Evolutionary conservation across 2,797 vertebrate genomes (phyloP).

Genomic region (Pantherophis vulpinus): DNA sequence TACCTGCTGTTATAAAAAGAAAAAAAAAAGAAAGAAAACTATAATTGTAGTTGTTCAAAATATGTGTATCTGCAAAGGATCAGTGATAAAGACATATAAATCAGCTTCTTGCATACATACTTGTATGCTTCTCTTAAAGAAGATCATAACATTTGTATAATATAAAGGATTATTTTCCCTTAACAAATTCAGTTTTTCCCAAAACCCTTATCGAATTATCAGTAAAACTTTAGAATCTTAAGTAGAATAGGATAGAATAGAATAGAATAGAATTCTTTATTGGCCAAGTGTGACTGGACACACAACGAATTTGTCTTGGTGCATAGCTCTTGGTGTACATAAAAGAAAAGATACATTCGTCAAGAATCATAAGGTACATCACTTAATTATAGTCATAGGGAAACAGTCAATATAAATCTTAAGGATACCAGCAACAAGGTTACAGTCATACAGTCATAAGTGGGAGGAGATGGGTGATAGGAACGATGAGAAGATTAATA

Average conservation of each 20-base stretch:
- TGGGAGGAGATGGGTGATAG: too few species aligned
- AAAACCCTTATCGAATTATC: not conserved
- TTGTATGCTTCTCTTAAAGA: constrained; percentile 33
- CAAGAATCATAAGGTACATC: too few species aligned
- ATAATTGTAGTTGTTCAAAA: not conserved
- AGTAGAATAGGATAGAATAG: not conserved
- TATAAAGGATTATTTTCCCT: not conserved
- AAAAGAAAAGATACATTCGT: too few species aligned
- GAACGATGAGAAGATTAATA: too few species aligned
- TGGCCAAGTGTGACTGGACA: too few species aligned
- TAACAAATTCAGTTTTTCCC: not conserved
- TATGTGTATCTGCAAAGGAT: not conserved
- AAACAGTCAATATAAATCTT: too few species aligned
- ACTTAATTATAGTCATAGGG: too few species aligned
- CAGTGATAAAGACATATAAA: not conserved
- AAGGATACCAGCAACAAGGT: too few species aligned
- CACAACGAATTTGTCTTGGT: too few species aligned
- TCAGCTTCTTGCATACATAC: not conserved
- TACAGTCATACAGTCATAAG: too few species aligned
- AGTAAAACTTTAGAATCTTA: constrained; percentile 31
- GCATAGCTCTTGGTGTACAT: too few species aligned
- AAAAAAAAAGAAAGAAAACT: not conserved
- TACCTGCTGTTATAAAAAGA: not conserved
- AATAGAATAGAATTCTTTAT: too few species aligned
- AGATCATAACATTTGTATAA: constrained; percentile 42